Evolutionary conservation across 2,888 invertebrate genomes (phyloP), one percentile per base, ranked within the genome.

Genomic region (Epinotia demarniana): DNA sequence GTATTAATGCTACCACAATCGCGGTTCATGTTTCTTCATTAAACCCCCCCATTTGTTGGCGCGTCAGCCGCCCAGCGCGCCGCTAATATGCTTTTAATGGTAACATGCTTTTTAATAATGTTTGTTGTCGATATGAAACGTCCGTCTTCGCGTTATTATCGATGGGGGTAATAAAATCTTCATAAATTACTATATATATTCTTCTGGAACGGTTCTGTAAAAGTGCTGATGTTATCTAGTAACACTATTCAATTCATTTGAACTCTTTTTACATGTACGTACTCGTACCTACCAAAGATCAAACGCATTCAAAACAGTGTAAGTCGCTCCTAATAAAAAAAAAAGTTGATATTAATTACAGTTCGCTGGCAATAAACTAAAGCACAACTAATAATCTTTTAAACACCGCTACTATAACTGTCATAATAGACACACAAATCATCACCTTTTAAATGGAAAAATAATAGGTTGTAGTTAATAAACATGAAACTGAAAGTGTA

Each of bases 61-160:
- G 75, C 83, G 86, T 85, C 88, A 86, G 85, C 85, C 88, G 84
- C 87, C 87, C 86, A 86, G 85, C 73, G 87, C 81, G 89, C 80
- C 82, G 86, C 83, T 91, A 90, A 92, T 91, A 88, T 81, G 81
- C 80, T 88, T 90, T 89, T 90, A 87, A 91, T 89, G 83, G 82
- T 87, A 84, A 84, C 85, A 81, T 81, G 79, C 73, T 81, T 85
- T 83, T 84, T 86, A 84, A 81, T 82, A 79, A 78, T 78, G 78
- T 61, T 69, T 55, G 61, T 46, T 74, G 58, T 71, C 67, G 71
- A 75, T 66, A 66, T 71, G 57, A 62, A 72, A 72, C 55, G 55
- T 62, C 58, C 49, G 49, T 69, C 61, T 75, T 75, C 46, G 46
- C 62, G 16, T 39, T 19, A 43, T 67, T 66, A 72, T 75, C 27